These are phyloP conservation scores for Calypte anna DNA, from an alignment of 2,113 vertebrate genomes.

Conservation along the genomic window DNA sequence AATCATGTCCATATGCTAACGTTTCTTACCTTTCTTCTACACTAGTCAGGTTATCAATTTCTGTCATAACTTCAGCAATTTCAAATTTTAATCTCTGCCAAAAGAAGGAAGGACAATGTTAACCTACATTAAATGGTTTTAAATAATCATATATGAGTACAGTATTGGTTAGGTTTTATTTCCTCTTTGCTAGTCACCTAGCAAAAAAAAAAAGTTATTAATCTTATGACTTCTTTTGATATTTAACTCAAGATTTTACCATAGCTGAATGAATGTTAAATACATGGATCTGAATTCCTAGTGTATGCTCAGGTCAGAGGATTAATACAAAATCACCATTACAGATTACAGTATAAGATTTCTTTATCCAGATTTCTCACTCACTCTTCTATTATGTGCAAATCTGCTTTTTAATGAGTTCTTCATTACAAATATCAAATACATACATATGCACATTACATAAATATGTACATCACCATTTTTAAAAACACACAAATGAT, in stretches of 20 bases:
- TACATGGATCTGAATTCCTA: not conserved
- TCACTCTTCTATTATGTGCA: not conserved
- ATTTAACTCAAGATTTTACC: not conserved
- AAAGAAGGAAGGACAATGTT: constrained; percentile 20
- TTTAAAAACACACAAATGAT: not conserved
- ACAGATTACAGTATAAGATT: not conserved
- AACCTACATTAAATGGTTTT: not conserved
- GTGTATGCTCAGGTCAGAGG: not conserved
- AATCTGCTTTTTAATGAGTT: not conserved
- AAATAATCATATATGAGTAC: not conserved
- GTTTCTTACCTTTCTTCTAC: constrained; percentile 89
- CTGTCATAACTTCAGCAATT: constrained; percentile 98
- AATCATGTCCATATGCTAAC: not conserved
- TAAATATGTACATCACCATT: not conserved
- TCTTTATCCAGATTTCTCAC: not conserved
- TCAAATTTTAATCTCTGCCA: constrained; percentile 94
- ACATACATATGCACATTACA: not conserved
- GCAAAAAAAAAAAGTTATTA: not conserved
- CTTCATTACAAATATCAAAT: not conserved
- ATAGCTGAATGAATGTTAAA: not conserved
- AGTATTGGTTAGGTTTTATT: not conserved
- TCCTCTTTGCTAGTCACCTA: not conserved
- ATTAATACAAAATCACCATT: not conserved
- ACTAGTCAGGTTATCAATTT: constrained; percentile 95
- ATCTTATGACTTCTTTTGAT: not conserved